Conservation (phyloP, 1,140 invertebrate genomes). For the Acromyrmex heyeri region DNA sequence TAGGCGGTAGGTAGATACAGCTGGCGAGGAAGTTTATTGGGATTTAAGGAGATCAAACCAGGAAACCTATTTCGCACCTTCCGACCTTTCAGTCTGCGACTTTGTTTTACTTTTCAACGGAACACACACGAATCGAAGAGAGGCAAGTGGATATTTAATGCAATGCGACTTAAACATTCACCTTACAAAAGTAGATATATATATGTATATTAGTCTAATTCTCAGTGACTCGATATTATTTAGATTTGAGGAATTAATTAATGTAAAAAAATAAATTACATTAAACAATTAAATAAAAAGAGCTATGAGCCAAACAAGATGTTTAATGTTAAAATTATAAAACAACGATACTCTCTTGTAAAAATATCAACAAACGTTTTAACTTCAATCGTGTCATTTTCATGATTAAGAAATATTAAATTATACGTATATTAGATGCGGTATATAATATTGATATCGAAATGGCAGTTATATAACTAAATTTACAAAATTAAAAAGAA, state of each 20-base stretch:
- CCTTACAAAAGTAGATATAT: not conserved
- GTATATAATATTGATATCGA: too few relatives aligned
- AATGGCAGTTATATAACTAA: too few relatives aligned
- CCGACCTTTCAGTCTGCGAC: not conserved
- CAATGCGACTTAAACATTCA: not conserved
- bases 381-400: too few relatives aligned
- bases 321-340: too few relatives aligned
- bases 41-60: conserved; percentile 55
- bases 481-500: not conserved
- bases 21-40: conserved; percentile 54
- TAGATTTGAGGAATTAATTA: not conserved
- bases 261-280: not conserved
- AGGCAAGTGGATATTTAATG: not conserved
- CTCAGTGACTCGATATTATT: not conserved
- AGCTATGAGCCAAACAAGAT: too few relatives aligned
- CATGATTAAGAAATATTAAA: too few relatives aligned
- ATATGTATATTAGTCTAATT: not conserved
- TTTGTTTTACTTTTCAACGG: conserved; percentile 31
- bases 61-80: conserved; percentile 43
- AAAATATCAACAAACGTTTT: too few relatives aligned
- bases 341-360: too few relatives aligned
- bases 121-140: not conserved
- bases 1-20: conserved; percentile 33
- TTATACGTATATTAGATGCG: too few relatives aligned
- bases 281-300: too few relatives aligned